Percentiles rank a stretch among this genome's conserved stretches.
Evolutionary conservation across 2,888 invertebrate genomes (phyloP).

Genomic region (Cetonia aurata): DNA sequence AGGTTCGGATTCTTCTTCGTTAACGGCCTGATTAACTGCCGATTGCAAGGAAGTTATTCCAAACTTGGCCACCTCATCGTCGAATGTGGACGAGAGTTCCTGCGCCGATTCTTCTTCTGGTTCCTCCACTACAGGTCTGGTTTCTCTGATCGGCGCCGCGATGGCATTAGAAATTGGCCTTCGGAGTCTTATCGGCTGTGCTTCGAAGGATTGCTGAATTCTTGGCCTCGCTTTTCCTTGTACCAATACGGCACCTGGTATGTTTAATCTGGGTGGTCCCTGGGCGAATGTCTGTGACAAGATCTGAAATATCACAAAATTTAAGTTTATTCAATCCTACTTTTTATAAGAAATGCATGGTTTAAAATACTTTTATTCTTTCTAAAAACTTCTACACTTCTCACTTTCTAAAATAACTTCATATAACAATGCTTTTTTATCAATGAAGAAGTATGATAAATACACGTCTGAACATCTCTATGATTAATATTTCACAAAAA

Average conservation of each 20-base stretch:
- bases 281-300: conserved; percentile 66
- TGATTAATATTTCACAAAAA: too few species aligned
- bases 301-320: conserved; percentile 43
- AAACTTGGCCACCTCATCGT: conserved; percentile 61
- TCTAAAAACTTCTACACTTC: too few species aligned
- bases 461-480: too few species aligned
- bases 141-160: conserved; percentile 54
- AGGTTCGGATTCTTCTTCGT: conserved; percentile 46
- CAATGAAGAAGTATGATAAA: too few species aligned
- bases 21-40: conserved; percentile 55
- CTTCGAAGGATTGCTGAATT: conserved; percentile 54
- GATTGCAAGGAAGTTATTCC: conserved; percentile 55
- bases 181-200: conserved; percentile 65
- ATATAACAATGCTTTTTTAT: too few species aligned
- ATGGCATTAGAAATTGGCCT: conserved; percentile 61
- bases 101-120: conserved; percentile 71
- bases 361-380: too few species aligned
- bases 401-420: too few species aligned
- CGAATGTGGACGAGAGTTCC: conserved; percentile 53
- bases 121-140: conserved; percentile 78
- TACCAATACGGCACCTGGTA: conserved; percentile 75
- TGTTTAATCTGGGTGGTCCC: conserved; percentile 74
- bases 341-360: too few species aligned
- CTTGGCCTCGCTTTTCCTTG: conserved; percentile 65
- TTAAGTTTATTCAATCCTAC: neutral